Base-by-base conservation (phyloP, 2,797 vertebrate genomes). In the Sebastes cheni region DNA sequence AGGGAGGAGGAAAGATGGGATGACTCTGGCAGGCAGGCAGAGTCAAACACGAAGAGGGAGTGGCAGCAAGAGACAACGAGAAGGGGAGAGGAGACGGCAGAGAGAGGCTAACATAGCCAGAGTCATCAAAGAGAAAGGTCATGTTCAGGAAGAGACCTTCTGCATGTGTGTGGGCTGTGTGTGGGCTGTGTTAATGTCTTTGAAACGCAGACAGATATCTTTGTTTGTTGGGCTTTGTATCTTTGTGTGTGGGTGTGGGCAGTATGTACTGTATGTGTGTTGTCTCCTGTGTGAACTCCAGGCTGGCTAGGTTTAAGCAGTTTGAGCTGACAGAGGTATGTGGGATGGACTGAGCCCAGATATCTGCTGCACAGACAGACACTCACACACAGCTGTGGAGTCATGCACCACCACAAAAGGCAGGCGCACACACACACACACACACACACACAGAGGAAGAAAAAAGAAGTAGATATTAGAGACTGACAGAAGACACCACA, bases 241-340 rank as follows among this genome's bases (percentile, higher is more conserved):
- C 56, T 78, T 8, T 58, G 58, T 65, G 32, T 62, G 58, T 39
- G 36, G 59, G 22, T 52, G 27, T 65, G 39, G 54, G 27, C 10
- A 20, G 60, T 80, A 20, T 59, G 59, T 58, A 42, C 67, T n/a
- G 18, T 75, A 12, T 55, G 70, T 77, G 85, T 75, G 72, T 74
- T 80, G 90, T 86, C 88, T 91, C 80, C 75, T 81, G 81, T 65
- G 80, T 92, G 90, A 93, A 92, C 92, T 84, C 88, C 23, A 39
- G 72, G 65, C 85, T 83, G 84, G 78, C 82, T 79, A 69, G 79
- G 80, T 88, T 91, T 88, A 90, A 80, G 83, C 80, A 82, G 79
- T 82, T 81, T 81, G 82, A 91, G 91, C 86, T 88, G 88, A 93
- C 85, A 83, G 87, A 87, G 81, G 85, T 90, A 93, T 92, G 91